phyloP scores from a whole-genome alignment of 1,140 invertebrate species.

The Magallana gigas region DNA sequence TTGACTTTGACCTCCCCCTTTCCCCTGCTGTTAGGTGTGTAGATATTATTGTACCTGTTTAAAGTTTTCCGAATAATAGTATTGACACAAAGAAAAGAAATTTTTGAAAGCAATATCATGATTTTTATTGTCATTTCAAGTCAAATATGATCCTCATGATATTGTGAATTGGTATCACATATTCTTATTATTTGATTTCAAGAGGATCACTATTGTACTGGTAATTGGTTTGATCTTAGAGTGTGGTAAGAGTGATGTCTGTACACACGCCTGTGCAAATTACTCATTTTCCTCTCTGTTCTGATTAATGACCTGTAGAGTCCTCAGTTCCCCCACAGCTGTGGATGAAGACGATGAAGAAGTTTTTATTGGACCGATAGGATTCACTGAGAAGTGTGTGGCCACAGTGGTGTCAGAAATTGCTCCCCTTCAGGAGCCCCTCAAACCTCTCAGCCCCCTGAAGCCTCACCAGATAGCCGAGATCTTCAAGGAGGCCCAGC shows the following conservation, averaged over 20 bases:
- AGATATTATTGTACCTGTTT: neutral
- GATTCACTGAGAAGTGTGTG: conserved; percentile 67
- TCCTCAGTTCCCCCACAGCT: neutral
- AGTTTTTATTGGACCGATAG: conserved; percentile 71
- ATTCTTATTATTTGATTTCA: no score
- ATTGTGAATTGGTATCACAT: no score
- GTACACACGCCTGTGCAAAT: no score
- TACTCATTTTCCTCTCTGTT: no score
- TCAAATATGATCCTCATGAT: no score
- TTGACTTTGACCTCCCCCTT: conserved; percentile 66
- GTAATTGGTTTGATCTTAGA: no score
- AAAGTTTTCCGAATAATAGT: no score
- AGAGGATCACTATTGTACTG: no score
- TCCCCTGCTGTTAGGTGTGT: conserved; percentile 59
- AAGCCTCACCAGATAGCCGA: conserved; percentile 65
- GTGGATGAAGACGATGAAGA: conserved; percentile 66
- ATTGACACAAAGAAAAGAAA: no score
- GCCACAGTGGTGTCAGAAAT: conserved; percentile 58
- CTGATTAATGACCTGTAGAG: neutral
- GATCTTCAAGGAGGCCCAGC: conserved; percentile 68
- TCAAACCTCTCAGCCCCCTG: conserved; percentile 67
- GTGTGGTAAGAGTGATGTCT: no score
- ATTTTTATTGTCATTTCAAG: no score
- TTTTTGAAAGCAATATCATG: no score
- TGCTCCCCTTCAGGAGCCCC: conserved; percentile 37